A percentile compares a stretch with the other conserved stretches of the same genome.
Conservation (phyloP, 2,797 vertebrate genomes). For the Gorsachius magnificus region DNA sequence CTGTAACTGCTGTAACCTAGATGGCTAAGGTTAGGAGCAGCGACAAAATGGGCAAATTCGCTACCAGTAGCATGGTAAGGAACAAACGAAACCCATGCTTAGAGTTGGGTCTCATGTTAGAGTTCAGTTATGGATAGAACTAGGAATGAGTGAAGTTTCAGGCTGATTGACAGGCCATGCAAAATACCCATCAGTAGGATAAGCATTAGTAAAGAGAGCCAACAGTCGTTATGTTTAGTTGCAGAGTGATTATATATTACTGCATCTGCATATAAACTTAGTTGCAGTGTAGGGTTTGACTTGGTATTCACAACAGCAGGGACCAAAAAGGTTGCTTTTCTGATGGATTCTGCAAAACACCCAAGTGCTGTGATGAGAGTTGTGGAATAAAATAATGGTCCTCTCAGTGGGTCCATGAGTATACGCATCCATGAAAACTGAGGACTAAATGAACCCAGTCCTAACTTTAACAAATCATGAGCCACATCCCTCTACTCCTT, state of each 20-base stretch:
- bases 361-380: not conserved
- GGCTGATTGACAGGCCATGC: not conserved
- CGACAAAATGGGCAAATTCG: not conserved
- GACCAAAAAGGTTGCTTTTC: not conserved
- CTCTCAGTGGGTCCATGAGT: not conserved
- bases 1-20: not conserved
- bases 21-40: not conserved
- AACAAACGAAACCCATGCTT: not conserved
- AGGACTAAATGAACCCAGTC: not conserved
- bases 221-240: not conserved
- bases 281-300: not conserved
- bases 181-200: not conserved
- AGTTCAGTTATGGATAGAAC: not conserved
- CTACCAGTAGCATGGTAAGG: not conserved
- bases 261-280: not conserved
- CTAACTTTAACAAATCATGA: not conserved
- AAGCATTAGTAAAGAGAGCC: not conserved
- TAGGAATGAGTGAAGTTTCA: not conserved
- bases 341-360: not conserved
- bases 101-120: not conserved
- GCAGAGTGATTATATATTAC: not conserved
- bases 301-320: not conserved
- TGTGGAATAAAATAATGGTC: not conserved
- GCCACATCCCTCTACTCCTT: not conserved
- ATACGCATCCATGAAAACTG: not conserved